phyloP scores from a whole-genome alignment of 2,888 invertebrate genomes.

The Auanema sp. region DNA sequence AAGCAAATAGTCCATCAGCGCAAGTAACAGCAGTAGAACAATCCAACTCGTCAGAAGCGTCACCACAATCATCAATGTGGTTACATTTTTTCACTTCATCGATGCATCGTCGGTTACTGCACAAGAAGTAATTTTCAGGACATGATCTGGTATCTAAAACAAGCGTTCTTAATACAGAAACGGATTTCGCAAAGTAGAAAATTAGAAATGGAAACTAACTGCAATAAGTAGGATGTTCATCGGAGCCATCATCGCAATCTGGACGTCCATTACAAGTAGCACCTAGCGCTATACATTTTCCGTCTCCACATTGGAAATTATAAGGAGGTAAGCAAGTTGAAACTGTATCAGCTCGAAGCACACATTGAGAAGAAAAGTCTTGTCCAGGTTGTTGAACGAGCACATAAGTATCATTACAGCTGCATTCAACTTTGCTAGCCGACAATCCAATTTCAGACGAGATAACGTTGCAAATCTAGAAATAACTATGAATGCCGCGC shows the following conservation, averaged over 20 bases:
- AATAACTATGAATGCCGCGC: not conserved
- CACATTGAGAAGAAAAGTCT: constrained; percentile 60
- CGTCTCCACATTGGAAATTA: constrained; percentile 62
- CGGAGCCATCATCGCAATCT: constrained; percentile 90
- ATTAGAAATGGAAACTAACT: constrained; percentile 25
- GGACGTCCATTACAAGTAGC: constrained; percentile 81
- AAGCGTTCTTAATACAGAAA: not conserved
- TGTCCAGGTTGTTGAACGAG: constrained; percentile 74
- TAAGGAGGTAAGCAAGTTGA: constrained; percentile 57
- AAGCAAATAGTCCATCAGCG: constrained; percentile 89
- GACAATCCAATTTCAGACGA: constrained; percentile 46
- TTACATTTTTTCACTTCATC: constrained; percentile 71
- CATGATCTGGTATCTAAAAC: constrained; percentile 57
- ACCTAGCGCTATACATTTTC: constrained; percentile 81
- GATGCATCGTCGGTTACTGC: constrained; percentile 74
- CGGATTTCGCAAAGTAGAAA: not conserved
- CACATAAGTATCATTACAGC: constrained; percentile 82
- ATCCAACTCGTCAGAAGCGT: constrained; percentile 91
- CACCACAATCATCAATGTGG: constrained; percentile 93
- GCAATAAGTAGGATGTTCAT: constrained; percentile 80
- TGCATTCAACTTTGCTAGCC: constrained; percentile 76
- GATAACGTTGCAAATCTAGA: constrained; percentile 44
- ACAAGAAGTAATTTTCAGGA: constrained; percentile 61
- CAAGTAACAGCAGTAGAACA: constrained; percentile 72
- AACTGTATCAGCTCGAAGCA: constrained; percentile 37